Percentiles rank a stretch among this genome's conserved stretches.
Conservation (phyloP, 2,797 vertebrate genomes). For the Chanos chanos region DNA sequence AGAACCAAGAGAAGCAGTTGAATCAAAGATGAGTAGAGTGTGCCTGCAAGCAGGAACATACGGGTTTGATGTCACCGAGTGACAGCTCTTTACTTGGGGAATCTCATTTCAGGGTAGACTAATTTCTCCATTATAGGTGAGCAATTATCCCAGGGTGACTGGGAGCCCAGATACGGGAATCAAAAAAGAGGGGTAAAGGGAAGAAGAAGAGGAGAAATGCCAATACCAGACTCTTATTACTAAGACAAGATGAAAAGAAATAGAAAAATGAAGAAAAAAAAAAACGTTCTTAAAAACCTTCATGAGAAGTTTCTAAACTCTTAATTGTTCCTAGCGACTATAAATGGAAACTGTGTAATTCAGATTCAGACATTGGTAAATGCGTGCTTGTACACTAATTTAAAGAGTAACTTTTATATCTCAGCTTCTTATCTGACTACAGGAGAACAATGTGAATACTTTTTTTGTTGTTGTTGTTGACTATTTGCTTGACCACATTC, state of each 20-base stretch:
- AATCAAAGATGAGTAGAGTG: conserved; percentile 60
- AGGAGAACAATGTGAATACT: too few relatives aligned
- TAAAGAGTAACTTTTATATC: too few relatives aligned
- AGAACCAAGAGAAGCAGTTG: conserved; percentile 41
- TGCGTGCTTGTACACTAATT: too few relatives aligned
- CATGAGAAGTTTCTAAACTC: conserved; percentile 50
- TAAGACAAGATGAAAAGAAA: neutral
- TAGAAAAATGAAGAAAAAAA: conserved; percentile 5
- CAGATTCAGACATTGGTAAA: conserved; percentile 46
- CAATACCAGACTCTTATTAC: conserved; percentile 10
- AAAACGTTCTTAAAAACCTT: conserved; percentile 1
- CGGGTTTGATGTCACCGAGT: conserved; percentile 58
- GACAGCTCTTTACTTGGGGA: conserved; percentile 53
- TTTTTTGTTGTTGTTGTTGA: too few relatives aligned
- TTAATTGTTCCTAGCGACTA: conserved; percentile 46
- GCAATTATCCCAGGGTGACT: conserved; percentile 69
- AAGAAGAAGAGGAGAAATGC: neutral
- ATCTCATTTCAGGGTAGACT: conserved; percentile 74
- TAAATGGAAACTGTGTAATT: conserved; percentile 46
- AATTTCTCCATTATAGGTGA: conserved; percentile 72
- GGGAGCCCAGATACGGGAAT: conserved; percentile 61
- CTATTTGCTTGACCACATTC: too few relatives aligned
- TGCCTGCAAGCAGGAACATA: conserved; percentile 53
- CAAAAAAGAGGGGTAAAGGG: conserved; percentile 25
- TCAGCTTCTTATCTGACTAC: too few relatives aligned